Conservation (phyloP, 2,888 invertebrate genomes). For the Hypselothyrea guttata region DNA sequence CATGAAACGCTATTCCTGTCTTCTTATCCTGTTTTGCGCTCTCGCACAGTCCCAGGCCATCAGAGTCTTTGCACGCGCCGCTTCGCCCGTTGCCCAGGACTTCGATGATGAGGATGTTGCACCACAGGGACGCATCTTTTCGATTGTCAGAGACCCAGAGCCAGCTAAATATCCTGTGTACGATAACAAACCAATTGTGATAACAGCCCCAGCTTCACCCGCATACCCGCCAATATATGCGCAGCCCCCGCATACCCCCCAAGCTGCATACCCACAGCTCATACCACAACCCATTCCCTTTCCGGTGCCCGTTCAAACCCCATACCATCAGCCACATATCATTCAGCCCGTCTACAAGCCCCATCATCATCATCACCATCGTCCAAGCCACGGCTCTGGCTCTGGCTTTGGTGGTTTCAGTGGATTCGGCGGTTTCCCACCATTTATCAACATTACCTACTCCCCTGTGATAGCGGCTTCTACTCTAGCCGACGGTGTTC, state of each 20-base stretch:
- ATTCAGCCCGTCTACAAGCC: conserved; percentile 26
- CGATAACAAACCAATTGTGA: conserved; percentile 35
- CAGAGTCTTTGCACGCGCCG: conserved; percentile 6
- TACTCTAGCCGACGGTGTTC: not conserved
- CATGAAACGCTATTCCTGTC: conserved; percentile 25
- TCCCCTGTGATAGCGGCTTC: conserved; percentile 15
- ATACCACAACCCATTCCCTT: conserved; percentile 10
- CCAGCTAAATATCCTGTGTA: conserved; percentile 7
- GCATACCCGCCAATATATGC: conserved; percentile 12
- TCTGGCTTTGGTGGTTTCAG: not conserved
- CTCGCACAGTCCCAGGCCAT: conserved; percentile 13
- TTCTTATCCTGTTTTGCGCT: conserved; percentile 28
- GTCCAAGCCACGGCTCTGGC: not conserved
- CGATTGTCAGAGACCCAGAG: conserved; percentile 24
- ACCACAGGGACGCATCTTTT: conserved; percentile 35
- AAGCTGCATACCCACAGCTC: conserved; percentile 2
- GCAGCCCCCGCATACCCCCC: conserved; percentile 10
- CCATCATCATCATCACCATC: not conserved
- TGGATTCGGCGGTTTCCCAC: not conserved
- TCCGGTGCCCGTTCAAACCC: conserved; percentile 17
- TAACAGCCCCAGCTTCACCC: conserved; percentile 7
- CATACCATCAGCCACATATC: conserved; percentile 7
- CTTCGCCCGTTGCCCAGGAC: conserved; percentile 4
- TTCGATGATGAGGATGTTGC: conserved; percentile 21
- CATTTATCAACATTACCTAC: conserved; percentile 44